These are phyloP conservation scores for Pachliopta kotzebuea DNA, from an alignment of 2,888 invertebrate species.

Conservation along the genomic window DNA sequence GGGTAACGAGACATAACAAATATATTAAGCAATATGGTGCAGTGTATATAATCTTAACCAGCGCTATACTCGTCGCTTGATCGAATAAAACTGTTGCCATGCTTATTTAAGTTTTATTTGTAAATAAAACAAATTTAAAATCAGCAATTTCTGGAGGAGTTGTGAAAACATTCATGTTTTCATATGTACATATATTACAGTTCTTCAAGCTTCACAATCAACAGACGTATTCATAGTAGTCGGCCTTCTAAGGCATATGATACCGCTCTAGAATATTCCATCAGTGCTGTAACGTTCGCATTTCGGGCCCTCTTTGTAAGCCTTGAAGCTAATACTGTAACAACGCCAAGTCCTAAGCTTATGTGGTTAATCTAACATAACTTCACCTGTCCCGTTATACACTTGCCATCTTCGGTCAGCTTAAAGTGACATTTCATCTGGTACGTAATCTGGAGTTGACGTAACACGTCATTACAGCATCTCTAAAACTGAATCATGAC, in stretches of 20 bases:
- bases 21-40: too few species aligned
- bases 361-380: slow-evolving; percentile 25
- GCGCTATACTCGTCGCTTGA: too few species aligned
- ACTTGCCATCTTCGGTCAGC: slow-evolving; percentile 17
- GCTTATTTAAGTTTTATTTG: too few species aligned
- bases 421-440: slow-evolving; percentile 24
- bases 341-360: slow-evolving; percentile 21
- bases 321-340: slow-evolving; percentile 26
- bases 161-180: not conserved
- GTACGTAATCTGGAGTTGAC: slow-evolving; percentile 14
- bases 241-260: slow-evolving; percentile 8
- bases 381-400: slow-evolving; percentile 11
- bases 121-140: too few species aligned
- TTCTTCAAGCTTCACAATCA: not conserved
- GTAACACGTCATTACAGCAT: not conserved
- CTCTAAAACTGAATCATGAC: not conserved
- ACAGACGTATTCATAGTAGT: not conserved
- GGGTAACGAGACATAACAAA: too few species aligned
- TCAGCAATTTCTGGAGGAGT: not conserved
- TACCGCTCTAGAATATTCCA: slow-evolving; percentile 26
- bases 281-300: slow-evolving; percentile 16
- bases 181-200: not conserved
- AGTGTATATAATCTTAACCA: too few species aligned
- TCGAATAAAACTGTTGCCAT: too few species aligned
- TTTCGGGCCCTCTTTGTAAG: slow-evolving; percentile 21